Conservation (phyloP, 2,113 vertebrate genomes). For the Platichthys stellatus region DNA sequence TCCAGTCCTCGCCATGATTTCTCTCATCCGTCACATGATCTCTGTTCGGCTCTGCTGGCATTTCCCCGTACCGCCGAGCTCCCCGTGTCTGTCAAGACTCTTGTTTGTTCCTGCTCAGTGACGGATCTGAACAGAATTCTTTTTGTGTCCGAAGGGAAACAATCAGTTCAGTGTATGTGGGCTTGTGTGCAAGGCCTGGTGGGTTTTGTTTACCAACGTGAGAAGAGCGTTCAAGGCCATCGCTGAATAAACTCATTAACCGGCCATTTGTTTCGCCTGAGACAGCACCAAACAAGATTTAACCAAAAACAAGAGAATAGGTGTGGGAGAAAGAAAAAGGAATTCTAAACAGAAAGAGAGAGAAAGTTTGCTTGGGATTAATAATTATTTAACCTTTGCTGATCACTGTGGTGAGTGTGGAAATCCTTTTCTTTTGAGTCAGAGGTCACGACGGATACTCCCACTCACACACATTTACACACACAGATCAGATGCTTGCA, state of each 20-base stretch:
- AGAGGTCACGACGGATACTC: not conserved
- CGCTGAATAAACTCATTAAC: conserved; percentile 68
- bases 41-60: conserved; percentile 42
- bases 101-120: conserved; percentile 57
- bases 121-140: conserved; percentile 55
- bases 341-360: conserved; percentile 17
- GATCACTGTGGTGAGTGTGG: conserved; percentile 6
- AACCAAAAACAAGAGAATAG: conserved; percentile 3
- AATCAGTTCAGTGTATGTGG: conserved; percentile 64
- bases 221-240: conserved; percentile 62
- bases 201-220: conserved; percentile 45
- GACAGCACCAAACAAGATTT: conserved; percentile 41
- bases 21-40: conserved; percentile 31
- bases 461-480: not conserved
- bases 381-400: conserved; percentile 20
- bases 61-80: not conserved
- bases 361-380: conserved; percentile 27
- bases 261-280: conserved; percentile 48
- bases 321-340: not conserved
- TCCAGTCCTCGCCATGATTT: conserved; percentile 31
- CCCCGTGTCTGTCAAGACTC: conserved; percentile 45
- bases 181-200: conserved; percentile 30
- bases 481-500: not conserved
- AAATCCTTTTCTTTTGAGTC: conserved; percentile 18
- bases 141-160: conserved; percentile 73